Percentiles rank a stretch among this genome's conserved stretches.
phyloP scores from a whole-genome alignment of 1,140 invertebrate species.

The Adelges cooleyi region DNA sequence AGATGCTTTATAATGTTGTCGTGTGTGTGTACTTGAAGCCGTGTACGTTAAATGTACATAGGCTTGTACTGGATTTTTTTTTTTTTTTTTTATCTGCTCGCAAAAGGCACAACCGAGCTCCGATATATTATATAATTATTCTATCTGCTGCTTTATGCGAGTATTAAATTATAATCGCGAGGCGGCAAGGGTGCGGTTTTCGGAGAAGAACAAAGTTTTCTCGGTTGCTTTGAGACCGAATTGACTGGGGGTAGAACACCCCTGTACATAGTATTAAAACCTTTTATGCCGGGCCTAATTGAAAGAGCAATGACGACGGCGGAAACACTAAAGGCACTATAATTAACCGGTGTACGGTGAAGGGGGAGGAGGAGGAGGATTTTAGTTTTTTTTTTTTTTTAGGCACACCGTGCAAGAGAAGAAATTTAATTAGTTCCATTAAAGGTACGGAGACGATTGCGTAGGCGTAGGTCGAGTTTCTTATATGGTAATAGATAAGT shows the following conservation, averaged over 20 bases:
- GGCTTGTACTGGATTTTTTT: not conserved
- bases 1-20: too few species aligned
- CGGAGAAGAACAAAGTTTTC: not conserved
- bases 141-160: too few species aligned
- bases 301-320: not conserved
- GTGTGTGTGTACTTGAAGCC: not conserved
- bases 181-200: not conserved
- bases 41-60: not conserved
- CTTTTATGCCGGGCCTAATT: not conserved
- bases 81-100: not conserved
- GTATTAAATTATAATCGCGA: not conserved
- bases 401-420: too few species aligned
- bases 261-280: not conserved
- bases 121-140: too few species aligned
- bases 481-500: too few species aligned
- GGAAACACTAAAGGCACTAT: too few species aligned
- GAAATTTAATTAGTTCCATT: conserved; percentile 12
- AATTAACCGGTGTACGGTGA: too few species aligned
- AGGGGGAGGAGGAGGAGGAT: not conserved
- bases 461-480: too few species aligned
- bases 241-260: not conserved
- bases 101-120: not conserved
- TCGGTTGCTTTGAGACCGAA: not conserved
- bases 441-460: not conserved
- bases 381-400: too few species aligned